These are phyloP conservation scores for Athene cunicularia DNA, from an alignment of 2,113 vertebrate genomes.

Conservation along the genomic window DNA sequence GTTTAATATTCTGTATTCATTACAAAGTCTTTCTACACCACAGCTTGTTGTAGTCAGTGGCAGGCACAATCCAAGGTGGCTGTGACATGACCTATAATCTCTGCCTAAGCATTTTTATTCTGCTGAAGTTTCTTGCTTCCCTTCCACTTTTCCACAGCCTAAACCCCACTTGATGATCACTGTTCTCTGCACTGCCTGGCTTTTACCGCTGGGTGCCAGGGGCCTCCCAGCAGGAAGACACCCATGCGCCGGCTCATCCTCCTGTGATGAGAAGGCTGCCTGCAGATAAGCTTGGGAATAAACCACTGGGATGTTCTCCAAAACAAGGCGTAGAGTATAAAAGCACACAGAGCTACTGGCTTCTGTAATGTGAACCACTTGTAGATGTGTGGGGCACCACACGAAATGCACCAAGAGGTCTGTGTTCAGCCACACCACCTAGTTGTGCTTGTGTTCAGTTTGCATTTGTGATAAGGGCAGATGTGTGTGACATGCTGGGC, in stretches of 20 bases:
- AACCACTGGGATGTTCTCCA: neutral
- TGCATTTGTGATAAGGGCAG: neutral
- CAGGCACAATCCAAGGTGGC: neutral
- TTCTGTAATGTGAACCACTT: neutral
- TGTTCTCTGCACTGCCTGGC: neutral
- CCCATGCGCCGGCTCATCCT: rapidly evolving
- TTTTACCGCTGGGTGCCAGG: slow-evolving; percentile 27
- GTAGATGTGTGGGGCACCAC: neutral
- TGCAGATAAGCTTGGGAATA: neutral
- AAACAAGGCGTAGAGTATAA: neutral
- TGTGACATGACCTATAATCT: neutral
- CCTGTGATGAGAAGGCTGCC: neutral
- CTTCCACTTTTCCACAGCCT: neutral
- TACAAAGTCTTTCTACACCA: neutral
- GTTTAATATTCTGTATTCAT: neutral
- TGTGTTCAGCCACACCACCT: no score
- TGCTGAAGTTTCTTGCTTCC: neutral
- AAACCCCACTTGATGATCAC: neutral
- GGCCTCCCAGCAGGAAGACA: neutral
- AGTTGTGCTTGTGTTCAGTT: neutral
- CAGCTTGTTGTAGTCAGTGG: neutral
- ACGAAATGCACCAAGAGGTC: no score
- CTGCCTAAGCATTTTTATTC: neutral
- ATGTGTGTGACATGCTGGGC: neutral
- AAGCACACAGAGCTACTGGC: neutral